Evolutionary conservation across 2,113 vertebrate species (phyloP).

Genomic region (Stigmatopora argus): DNA sequence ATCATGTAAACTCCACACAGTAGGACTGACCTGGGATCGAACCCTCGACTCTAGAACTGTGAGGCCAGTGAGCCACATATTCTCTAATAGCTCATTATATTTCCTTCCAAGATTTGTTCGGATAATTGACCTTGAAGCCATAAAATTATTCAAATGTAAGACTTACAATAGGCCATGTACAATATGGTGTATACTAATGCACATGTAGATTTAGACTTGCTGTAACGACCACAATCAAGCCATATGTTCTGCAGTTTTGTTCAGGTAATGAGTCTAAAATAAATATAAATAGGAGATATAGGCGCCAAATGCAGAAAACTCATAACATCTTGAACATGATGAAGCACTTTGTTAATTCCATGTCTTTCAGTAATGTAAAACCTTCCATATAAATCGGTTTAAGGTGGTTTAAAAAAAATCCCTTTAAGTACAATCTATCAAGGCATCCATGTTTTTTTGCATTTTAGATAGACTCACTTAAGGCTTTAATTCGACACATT

Average conservation of each 20-base stretch:
- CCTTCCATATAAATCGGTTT: no score
- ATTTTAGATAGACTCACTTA: neutral
- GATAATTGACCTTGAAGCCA: neutral
- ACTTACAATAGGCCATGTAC: no score
- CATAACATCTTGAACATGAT: neutral
- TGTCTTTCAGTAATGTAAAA: neutral
- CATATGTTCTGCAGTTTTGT: no score
- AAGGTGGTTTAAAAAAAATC: neutral
- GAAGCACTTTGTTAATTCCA: neutral
- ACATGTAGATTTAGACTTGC: no score
- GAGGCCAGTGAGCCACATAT: neutral
- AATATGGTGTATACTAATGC: no score
- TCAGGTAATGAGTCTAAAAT: no score
- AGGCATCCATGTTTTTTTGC: neutral
- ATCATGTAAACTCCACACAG: no score
- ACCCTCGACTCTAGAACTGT: no score
- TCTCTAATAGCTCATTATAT: neutral
- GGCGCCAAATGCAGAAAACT: neutral
- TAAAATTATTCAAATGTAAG: neutral
- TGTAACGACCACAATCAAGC: no score
- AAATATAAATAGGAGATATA: neutral
- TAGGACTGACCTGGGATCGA: no score
- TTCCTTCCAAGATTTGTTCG: neutral
- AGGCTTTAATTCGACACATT: neutral
- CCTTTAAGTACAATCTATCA: neutral